phyloP scores from a whole-genome alignment of 2,888 invertebrate species.

The Eilema griseolum region DNA sequence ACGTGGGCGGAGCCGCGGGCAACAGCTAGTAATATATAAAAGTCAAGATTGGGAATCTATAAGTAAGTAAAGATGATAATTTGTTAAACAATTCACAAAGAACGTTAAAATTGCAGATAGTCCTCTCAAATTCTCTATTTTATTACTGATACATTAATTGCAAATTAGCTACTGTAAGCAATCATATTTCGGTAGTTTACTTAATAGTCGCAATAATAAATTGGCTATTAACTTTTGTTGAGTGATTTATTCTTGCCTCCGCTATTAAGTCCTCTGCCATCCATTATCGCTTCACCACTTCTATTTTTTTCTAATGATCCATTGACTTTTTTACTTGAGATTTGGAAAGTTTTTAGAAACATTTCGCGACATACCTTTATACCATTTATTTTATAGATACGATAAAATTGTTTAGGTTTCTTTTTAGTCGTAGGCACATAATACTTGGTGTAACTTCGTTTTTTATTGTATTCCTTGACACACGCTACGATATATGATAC shows the following conservation, averaged over 20 bases:
- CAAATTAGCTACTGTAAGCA: no score
- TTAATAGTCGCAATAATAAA: neutral
- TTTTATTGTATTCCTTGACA: conserved; percentile 35
- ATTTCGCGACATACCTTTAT: conserved; percentile 3
- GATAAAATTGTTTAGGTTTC: neutral
- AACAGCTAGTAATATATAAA: no score
- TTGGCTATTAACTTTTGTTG: no score
- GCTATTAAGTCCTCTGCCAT: neutral
- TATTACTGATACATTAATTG: no score
- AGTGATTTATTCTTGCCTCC: neutral
- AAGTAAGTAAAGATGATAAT: no score
- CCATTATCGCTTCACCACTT: neutral
- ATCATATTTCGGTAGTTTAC: neutral
- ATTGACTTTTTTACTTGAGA: neutral
- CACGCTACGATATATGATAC: conserved; percentile 29
- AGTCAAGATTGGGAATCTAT: no score
- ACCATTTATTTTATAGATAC: neutral
- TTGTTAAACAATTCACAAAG: no score
- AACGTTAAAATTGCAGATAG: no score
- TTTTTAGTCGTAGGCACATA: conserved; percentile 23
- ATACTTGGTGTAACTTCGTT: conserved; percentile 27
- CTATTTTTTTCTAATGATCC: neutral
- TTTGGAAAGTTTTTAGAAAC: conserved; percentile 3
- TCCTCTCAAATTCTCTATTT: no score
- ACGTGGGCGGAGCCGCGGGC: no score